Percentiles rank a stretch among this genome's conserved stretches.
These are phyloP conservation scores for Folsomia candida DNA, from an alignment of 2,888 invertebrate species.

Conservation along the genomic window DNA sequence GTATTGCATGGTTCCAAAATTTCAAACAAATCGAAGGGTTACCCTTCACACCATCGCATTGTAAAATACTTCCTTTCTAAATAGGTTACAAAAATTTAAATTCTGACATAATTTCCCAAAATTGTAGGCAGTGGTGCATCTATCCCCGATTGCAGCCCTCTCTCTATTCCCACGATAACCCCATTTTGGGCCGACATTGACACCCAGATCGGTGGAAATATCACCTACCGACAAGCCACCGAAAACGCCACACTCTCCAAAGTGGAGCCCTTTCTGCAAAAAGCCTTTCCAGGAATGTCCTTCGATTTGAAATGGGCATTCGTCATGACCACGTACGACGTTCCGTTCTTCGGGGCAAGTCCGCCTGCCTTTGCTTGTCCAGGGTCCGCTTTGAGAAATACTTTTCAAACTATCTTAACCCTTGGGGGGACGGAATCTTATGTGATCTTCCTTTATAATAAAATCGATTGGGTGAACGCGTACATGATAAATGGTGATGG, in stretches of 20 bases:
- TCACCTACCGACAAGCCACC: constrained; percentile 18
- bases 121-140: too few species aligned
- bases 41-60: too few species aligned
- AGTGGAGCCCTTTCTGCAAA: constrained; percentile 5
- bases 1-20: too few species aligned
- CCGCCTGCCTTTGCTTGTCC: not conserved
- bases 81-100: too few species aligned
- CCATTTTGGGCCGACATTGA: constrained; percentile 25
- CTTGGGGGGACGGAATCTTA: not conserved
- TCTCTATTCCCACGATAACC: constrained; percentile 26
- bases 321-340: constrained; percentile 28
- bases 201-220: not conserved
- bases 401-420: not conserved
- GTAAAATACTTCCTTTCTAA: too few species aligned
- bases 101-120: too few species aligned
- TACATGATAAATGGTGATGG: too few species aligned
- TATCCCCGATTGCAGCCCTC: constrained; percentile 18
- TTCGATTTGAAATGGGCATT: constrained; percentile 20
- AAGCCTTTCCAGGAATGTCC: constrained; percentile 21
- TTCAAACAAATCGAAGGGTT: too few species aligned
- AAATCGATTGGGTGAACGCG: not conserved
- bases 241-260: constrained; percentile 6
- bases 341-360: constrained; percentile 25
- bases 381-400: not conserved
- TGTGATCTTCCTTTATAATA: not conserved